Conservation (phyloP, 2,888 invertebrate species). For the Tipula helvola region DNA sequence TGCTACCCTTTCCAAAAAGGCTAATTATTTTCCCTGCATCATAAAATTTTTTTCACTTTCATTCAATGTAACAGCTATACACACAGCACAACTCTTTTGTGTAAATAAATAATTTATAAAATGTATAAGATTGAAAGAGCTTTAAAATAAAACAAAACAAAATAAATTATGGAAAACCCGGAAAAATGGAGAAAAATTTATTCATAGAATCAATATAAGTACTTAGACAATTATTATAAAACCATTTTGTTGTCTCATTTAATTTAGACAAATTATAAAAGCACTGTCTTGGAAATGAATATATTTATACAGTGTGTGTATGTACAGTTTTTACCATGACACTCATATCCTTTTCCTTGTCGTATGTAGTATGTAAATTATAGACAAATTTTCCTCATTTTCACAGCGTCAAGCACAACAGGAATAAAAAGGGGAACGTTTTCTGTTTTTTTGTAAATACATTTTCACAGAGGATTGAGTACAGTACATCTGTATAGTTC, state of each 20-base stretch:
- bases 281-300: background rate
- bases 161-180: background rate
- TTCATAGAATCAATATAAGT: background rate
- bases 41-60: background rate
- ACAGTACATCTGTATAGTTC: background rate
- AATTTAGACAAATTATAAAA: background rate
- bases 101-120: background rate
- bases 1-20: background rate
- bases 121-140: background rate
- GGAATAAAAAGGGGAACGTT: background rate
- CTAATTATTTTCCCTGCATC: background rate
- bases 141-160: background rate
- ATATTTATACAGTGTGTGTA: background rate
- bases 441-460: background rate
- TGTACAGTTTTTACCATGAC: background rate
- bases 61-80: background rate
- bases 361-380: background rate
- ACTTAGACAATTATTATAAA: slow-evolving; percentile 4
- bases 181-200: background rate
- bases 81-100: background rate
- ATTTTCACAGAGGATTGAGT: background rate
- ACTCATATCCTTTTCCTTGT: background rate
- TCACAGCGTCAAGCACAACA: background rate
- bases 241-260: background rate
- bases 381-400: background rate